Base-by-base conservation (phyloP, 1,140 invertebrate species). In the Monomorium pharaonis region DNA sequence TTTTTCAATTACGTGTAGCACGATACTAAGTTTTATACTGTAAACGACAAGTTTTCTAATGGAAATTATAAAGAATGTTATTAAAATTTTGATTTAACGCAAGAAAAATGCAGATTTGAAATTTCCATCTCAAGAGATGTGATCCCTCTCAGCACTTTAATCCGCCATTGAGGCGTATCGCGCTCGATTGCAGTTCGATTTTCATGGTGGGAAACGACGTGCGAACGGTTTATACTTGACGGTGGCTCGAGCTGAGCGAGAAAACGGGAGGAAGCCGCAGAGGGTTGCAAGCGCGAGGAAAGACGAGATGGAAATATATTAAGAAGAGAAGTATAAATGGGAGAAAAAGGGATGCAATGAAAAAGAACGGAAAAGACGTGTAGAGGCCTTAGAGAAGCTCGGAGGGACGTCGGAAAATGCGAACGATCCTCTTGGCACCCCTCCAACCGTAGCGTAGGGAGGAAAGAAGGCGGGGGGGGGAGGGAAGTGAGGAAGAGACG, bases 391-490 rank as follows among this genome's bases (percentile, higher is more conserved):
- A 27, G 54, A 63, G 47, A 62, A 49, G 56, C 62, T 65, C 51
- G 54, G 62, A 81, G 81, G 80, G 78, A 78, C 81, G 88, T 86
- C 75, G 80, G 76, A 85, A 85, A 85, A 90, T 75, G 83, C 77
- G 91, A 92, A 87, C 83, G 85, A 91, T 58, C 85, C 63, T 88
- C 63, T 91, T 92, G 92, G 90, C 90, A 86, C 27, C 42, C 63
- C 80, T 92, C 91, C 91, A 92, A 88, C n/a, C 58, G 21, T 63
- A 54, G 70, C 33, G 63, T 21, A 37, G 51, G 37, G 33, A 30
- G 63, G 42, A 56, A 51, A 18, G 7, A 7, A 42, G n/a, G n/a
- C n/a, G n/a, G n/a, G n/a, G n/a, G n/a, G n/a, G n/a, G n/a, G n/a
- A n/a, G n/a, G n/a, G n/a, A 9, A 47, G 49, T 44, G 30, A 24